Base-by-base conservation (phyloP, 2,888 invertebrate species). In the Cryptocephalus primarius region DNA sequence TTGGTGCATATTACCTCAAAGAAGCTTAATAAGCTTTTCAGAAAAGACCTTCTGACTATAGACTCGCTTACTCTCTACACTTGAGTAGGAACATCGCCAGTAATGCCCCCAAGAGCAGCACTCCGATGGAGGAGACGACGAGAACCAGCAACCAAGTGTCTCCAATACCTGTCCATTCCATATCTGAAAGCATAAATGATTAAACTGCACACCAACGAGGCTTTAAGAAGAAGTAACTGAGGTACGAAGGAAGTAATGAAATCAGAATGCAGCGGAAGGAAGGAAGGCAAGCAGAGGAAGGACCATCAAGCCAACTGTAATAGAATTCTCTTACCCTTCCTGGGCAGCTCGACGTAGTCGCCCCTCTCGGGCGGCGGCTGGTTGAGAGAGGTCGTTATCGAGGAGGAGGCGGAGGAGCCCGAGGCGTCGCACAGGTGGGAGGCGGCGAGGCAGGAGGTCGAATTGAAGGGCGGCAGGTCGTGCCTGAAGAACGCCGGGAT, bases 51-150 rank as follows among this genome's bases (percentile, higher is more conserved):
- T n/a, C n/a, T n/a, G n/a, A n/a, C n/a, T n/a, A n/a, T n/a, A n/a
- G n/a, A n/a, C n/a, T n/a, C n/a, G 81, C 83, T 79, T 72, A 89
- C 88, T 88, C 86, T 78, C 88, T 78, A 69, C 88, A 88, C 68
- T 86, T 85, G 51, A 89, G 76, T 43, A 89, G 75, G 62, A 88
- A 82, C 47, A 88, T 75, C 0, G 88, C 87, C 33, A 89, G 71
- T 14, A 89, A 70, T 3, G 87, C 83, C 10, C 87, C 88, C 43
- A 90, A 75, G 53, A 88, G 79, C 34, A 89, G 76, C 12, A 89
- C 85, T 4, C 85, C 86, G 55, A 88, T 79, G 62, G 87, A 85
- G 47, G 86, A 87, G 0, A 85, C 84, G 59, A 88, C 83, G 49
- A 88, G 69, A 39, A 88, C 82, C 54, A 88, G 73, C 44, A 89